Base-by-base conservation (phyloP, 2,888 invertebrate species). In the Diaperis boleti region DNA sequence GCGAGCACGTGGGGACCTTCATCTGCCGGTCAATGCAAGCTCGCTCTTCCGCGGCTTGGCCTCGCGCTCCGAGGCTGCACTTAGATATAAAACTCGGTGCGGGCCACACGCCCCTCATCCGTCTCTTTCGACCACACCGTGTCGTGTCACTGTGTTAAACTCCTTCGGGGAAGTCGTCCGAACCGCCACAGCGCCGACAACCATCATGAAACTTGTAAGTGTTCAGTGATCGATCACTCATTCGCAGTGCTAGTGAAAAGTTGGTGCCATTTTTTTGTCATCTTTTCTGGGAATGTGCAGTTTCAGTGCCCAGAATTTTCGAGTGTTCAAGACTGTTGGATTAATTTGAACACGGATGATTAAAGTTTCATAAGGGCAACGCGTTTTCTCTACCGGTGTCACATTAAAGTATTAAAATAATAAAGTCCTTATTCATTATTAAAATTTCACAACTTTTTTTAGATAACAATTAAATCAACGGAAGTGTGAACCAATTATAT, bases 11-110 rank as follows among this genome's bases (percentile, higher is more conserved):
- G 74, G 76, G 74, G 75, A 77, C 78, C 77, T 78, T 78, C 78
- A 66, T 68, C 73, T 66, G 69, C 65, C 72, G 76, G 76, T 77
- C 76, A 78, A 77, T 78, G 76, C 72, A 70, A 76, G 74, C 73
- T 72, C 74, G 75, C 72, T 78, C 78, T 77, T 77, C 77, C 78
- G 77, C 76, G 72, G 75, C 67, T 69, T 74, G 78, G 76, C 77
- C 77, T 77, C 78, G 77, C 70, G 68, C 68, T 72, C 73, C 78
- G 78, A 78, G 78, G 78, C 76, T 78, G 77, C 74, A 75, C 73
- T 74, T 74, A 69, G 72, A 77, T 78, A 78, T 78, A 78, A 74
- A 78, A 72, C 67, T 65, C 66, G 59, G 64, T 55, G 65, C 68
- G 66, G 66, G 67, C 66, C 66, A 65, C 66, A 68, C 67, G 72